Conservation (phyloP, 2,113 vertebrate genomes). For the Psilopsiagon aymara region DNA sequence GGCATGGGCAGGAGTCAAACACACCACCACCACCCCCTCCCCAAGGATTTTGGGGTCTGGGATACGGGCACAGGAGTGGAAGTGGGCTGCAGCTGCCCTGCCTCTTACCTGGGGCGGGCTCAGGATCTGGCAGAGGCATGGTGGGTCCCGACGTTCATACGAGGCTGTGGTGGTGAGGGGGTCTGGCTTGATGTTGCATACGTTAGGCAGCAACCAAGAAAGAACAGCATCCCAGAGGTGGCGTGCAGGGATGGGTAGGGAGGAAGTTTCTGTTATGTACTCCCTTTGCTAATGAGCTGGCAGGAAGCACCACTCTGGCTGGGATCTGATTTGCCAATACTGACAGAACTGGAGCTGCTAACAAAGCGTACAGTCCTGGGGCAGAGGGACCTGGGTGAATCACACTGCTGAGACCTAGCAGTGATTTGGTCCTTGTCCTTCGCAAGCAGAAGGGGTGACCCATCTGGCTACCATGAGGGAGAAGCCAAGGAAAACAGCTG, state of each 20-base stretch:
- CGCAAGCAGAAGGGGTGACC: background rate
- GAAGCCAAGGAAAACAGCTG: background rate
- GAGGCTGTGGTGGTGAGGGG: background rate
- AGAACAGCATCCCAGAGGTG: background rate
- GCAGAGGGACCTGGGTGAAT: background rate
- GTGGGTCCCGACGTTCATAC: rapidly evolving
- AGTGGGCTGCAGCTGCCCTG: background rate
- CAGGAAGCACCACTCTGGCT: background rate
- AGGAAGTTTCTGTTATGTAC: background rate
- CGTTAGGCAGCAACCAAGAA: background rate
- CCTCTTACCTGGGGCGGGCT: background rate
- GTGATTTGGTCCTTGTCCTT: background rate
- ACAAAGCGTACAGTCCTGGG: rapidly evolving
- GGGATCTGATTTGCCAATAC: background rate
- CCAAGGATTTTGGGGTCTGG: background rate
- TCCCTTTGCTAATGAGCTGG: background rate
- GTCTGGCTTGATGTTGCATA: background rate
- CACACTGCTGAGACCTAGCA: background rate
- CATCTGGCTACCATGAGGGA: background rate
- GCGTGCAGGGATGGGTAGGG: background rate
- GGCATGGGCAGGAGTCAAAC: background rate
- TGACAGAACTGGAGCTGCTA: background rate
- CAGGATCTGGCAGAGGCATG: background rate
- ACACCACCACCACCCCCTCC: background rate
- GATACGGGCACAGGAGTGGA: background rate